Evolutionary conservation across 2,113 vertebrate species (phyloP).

Genomic region (Bucco capensis): DNA sequence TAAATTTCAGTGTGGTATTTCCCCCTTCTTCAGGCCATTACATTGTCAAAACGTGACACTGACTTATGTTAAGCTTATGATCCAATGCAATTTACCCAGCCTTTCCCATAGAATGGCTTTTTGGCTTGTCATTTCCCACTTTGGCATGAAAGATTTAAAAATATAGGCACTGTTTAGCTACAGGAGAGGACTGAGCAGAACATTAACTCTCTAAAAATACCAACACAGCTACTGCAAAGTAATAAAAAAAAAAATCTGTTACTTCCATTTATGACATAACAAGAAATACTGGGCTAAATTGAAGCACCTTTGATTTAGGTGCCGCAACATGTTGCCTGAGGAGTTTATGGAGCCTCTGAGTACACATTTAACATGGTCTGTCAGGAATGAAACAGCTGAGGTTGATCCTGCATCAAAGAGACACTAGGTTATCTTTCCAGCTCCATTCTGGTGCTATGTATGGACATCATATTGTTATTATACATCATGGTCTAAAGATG

Average conservation of each 20-base stretch:
- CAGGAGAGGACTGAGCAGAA: not conserved
- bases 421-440: not conserved
- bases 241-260: not conserved
- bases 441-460: not conserved
- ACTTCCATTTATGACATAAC: not conserved
- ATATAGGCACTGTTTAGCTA: no score
- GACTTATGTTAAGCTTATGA: not conserved
- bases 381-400: not conserved
- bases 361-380: not conserved
- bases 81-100: not conserved
- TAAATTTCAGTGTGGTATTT: not conserved
- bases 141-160: not conserved
- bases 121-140: not conserved
- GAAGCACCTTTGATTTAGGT: not conserved
- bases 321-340: not conserved
- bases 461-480: not conserved
- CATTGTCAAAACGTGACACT: not conserved
- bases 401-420: not conserved
- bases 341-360: not conserved
- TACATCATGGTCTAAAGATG: not conserved
- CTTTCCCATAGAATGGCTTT: not conserved
- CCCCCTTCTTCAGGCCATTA: not conserved
- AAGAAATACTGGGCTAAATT: not conserved
- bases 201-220: not conserved
- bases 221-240: not conserved